These are phyloP conservation scores for Bombus confusus DNA, from an alignment of 1,140 invertebrate species.

Conservation along the genomic window DNA sequence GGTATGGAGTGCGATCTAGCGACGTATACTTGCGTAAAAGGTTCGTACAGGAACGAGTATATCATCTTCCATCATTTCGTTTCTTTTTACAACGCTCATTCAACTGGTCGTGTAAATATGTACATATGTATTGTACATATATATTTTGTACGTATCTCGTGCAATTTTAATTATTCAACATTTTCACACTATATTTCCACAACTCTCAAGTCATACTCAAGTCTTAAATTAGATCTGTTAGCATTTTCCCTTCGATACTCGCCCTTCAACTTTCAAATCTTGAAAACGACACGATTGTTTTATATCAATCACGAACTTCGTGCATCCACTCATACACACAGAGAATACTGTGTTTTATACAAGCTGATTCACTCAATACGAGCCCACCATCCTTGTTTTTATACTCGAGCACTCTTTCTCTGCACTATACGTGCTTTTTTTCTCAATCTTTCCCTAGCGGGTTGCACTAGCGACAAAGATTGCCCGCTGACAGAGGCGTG, in stretches of 20 bases:
- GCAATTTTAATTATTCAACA: slow-evolving; percentile 3
- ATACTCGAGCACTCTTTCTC: slow-evolving; percentile 75
- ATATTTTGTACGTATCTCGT: background rate
- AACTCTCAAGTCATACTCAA: background rate
- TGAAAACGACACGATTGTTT: background rate
- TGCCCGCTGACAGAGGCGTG: slow-evolving; percentile 92
- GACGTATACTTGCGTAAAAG: slow-evolving; percentile 90
- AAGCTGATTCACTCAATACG: slow-evolving; percentile 30
- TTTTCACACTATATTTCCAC: background rate
- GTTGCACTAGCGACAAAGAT: slow-evolving; percentile 91
- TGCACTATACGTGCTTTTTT: slow-evolving; percentile 81
- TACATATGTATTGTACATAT: slow-evolving; percentile 62
- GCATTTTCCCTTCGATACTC: background rate
- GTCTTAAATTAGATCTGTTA: background rate
- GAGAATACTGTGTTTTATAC: slow-evolving; percentile 6
- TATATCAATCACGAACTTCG: background rate
- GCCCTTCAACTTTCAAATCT: background rate
- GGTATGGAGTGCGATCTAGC: slow-evolving; percentile 88
- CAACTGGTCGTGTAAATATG: slow-evolving; percentile 60
- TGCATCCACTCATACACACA: slow-evolving; percentile 25
- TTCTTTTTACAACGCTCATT: slow-evolving; percentile 18
- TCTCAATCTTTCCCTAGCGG: slow-evolving; percentile 85
- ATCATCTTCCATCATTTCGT: slow-evolving; percentile 13
- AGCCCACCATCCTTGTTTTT: slow-evolving; percentile 27
- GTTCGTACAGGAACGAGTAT: slow-evolving; percentile 78